Evolutionary conservation across 2,888 invertebrate species (phyloP), one percentile per base, ranked within the genome.

Genomic region (Drosophila macrothrix): DNA sequence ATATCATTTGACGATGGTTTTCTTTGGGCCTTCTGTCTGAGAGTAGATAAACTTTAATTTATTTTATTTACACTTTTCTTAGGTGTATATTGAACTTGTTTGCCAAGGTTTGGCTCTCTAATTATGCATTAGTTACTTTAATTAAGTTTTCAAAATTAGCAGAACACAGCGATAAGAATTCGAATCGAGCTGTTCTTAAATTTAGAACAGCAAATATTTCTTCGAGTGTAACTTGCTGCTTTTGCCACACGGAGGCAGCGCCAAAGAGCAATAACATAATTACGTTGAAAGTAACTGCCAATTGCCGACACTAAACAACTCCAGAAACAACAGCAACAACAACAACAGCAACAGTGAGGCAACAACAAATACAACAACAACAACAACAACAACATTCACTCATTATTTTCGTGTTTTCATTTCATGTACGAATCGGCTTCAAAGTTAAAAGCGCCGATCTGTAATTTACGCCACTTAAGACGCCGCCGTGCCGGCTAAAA

Each of bases 361-460:
- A 46, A 25, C 43, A 43, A 64, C 73, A 80, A 66, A 6, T 35
- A 12, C 55, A 72, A 52, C 67, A 73, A 39, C 65, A 81, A 9
- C 31, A 33, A 12, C 29, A 76, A 71, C 83, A 88, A 82, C 87
- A 85, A 86, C 84, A 89, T 89, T 85, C 80, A 91, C 92, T 89
- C 91, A 91, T 91, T 91, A 91, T 91, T 92, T 92, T 92, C 92
- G 91, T 93, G 92, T 92, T 90, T 93, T 91, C 91, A 91, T 91
- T 93, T 91, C 91, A 91, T 91, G 92, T 92, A 92, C 92, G 91
- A 91, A 91, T 92, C 91, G 83, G 88, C 93, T 90, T 93, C 93
- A 93, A 93, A 93, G 93, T 92, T 91, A 93, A 93, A 92, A 82
- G 76, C 86, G 91, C 93, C 93, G 93, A 92, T 91, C 93, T 93